Percentiles rank a stretch among this genome's conserved stretches.
phyloP scores from a whole-genome alignment of 1,140 invertebrate genomes.

The Ceratosolen solmsi region DNA sequence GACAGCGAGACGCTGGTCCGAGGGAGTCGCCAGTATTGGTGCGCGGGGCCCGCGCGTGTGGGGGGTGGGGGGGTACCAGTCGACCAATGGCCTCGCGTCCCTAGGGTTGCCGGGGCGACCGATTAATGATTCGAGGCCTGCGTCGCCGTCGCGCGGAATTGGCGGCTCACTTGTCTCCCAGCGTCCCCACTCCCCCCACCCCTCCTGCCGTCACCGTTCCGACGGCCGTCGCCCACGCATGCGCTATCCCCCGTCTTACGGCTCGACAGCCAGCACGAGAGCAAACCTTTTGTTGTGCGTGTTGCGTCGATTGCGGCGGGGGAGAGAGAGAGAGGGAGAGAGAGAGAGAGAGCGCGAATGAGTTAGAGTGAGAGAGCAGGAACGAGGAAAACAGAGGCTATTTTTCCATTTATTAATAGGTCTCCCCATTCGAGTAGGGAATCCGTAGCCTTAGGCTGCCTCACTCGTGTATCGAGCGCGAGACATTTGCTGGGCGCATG shows the following conservation, averaged over 20 bases:
- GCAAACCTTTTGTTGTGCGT: neutral
- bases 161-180: slow-evolving; percentile 11
- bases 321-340: neutral
- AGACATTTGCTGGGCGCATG: neutral
- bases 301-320: neutral
- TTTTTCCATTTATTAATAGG: slow-evolving; percentile 41
- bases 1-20: neutral
- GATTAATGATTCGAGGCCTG: slow-evolving; percentile 71
- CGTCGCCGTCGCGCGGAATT: slow-evolving; percentile 44
- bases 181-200: neutral
- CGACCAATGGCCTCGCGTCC: slow-evolving; percentile 68
- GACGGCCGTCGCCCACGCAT: neutral
- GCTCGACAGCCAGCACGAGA: neutral
- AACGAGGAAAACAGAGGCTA: neutral
- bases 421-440: slow-evolving; percentile 20
- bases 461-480: neutral
- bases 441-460: slow-evolving; percentile 8
- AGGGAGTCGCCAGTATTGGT: slow-evolving; percentile 20
- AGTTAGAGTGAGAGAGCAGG: neutral
- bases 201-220: neutral
- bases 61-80: slow-evolving; percentile 49
- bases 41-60: slow-evolving; percentile 33
- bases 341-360: neutral
- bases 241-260: neutral
- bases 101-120: slow-evolving; percentile 71